Evolutionary conservation across 2,113 vertebrate species (phyloP).

Genomic region (Cercopithecus mona): DNA sequence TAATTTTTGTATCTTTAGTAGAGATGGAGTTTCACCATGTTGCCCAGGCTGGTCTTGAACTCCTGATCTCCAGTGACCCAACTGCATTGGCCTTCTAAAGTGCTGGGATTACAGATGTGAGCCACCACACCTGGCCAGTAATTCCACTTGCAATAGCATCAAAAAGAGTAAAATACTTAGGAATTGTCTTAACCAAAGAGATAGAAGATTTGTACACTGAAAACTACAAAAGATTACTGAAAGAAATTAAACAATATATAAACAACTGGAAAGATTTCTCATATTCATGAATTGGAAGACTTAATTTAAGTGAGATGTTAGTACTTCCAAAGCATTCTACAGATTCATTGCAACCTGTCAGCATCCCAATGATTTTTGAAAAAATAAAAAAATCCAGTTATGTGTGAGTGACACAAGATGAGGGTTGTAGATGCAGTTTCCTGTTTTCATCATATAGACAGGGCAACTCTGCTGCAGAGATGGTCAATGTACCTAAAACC

Average conservation of each 20-base stretch:
- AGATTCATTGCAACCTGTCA: not conserved
- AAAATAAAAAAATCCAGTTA: not conserved
- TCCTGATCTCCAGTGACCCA: no score
- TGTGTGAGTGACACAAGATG: no score
- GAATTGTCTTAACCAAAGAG: not conserved
- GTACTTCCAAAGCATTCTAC: not conserved
- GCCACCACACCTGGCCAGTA: no score
- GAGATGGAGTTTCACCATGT: no score
- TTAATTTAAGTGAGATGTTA: not conserved
- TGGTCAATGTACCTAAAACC: no score
- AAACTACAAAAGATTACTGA: not conserved
- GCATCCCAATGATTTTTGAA: not conserved
- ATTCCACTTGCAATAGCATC: not conserved
- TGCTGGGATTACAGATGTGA: no score
- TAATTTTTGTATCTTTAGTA: no score
- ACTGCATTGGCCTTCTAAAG: no score
- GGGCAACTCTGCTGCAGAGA: no score
- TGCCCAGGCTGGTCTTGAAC: no score
- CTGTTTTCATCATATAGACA: no score
- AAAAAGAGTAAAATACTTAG: slow-evolving; percentile 21
- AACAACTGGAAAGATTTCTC: not conserved
- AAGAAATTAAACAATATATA: not conserved
- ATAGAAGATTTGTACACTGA: not conserved
- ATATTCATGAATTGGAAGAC: not conserved
- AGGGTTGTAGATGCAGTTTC: no score